phyloP scores from a whole-genome alignment of 2,888 invertebrate species.

The Drosophila differens region DNA sequence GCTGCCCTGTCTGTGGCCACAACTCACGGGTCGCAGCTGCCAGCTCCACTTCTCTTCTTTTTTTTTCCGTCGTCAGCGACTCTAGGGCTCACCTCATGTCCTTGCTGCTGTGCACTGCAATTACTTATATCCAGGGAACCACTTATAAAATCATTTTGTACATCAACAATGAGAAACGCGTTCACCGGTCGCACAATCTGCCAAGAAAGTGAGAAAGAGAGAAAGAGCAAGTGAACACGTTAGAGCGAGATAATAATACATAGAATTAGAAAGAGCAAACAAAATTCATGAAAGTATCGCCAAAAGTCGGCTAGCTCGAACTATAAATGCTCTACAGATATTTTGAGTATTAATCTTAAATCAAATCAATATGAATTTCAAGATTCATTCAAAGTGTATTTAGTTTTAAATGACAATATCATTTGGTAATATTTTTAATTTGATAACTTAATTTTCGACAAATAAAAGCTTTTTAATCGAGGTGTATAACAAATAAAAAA shows the following conservation, averaged over 20 bases:
- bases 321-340: not conserved
- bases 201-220: conserved; percentile 65
- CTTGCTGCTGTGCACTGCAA: conserved; percentile 96
- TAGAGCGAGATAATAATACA: conserved; percentile 34
- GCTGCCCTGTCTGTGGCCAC: conserved; percentile 68
- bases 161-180: conserved; percentile 97
- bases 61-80: conserved; percentile 26
- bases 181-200: conserved; percentile 94
- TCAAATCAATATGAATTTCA: not conserved
- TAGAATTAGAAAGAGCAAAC: conserved; percentile 34
- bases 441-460: too few species aligned
- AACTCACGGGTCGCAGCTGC: conserved; percentile 49
- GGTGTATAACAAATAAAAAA: not conserved
- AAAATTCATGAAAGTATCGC: conserved; percentile 6
- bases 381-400: too few species aligned
- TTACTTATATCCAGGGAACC: conserved; percentile 97
- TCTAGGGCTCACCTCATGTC: conserved; percentile 88
- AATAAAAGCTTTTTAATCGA: not conserved
- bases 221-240: conserved; percentile 56
- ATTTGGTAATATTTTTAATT: not conserved
- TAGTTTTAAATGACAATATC: not conserved
- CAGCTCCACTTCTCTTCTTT: conserved; percentile 33
- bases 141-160: conserved; percentile 98
- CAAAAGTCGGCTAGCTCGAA: not conserved
- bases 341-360: too few species aligned